Evolutionary conservation across 2,113 vertebrate genomes (phyloP), one percentile per base, ranked within the genome.

Genomic region (Morone chrysops): DNA sequence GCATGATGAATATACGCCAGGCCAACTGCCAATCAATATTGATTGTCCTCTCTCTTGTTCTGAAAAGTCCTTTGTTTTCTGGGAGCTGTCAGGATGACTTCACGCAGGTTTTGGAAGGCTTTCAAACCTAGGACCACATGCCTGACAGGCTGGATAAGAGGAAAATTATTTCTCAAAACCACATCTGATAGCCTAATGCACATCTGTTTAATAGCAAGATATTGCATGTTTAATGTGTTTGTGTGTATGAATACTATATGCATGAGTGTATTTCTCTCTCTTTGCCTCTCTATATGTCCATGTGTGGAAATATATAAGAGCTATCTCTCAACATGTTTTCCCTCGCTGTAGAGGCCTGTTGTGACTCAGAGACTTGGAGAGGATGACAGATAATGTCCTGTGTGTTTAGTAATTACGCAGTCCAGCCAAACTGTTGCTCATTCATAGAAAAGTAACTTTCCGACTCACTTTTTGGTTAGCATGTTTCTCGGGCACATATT

Each of bases 381-480:
- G 60, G 59, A 62, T 78, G 75, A 72, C 25, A 14, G 57, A 90
- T 70, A 13, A 56, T 88, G 80, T 87, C 47, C 71, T 75, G 67
- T 86, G 75, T 86, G 63, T 92, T 87, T 60, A 77, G 69, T 76
- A 72, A 84, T 89, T 78, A 76, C 36, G 25, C 76, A 70, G 80
- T 89, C 83, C 63, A 70, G 75, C 69, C 71, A 56, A 78, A 78
- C 62, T 83, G 68, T 80, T 72, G 60, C 82, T 92, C 90, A 91
- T 93, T 94, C 91, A 92, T 65, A 88, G 67, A 90, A 87, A 91
- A 78, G 51, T 41, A 66, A 17, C 84, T 89, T 66, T 89, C 85
- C 20, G 60, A 87, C 84, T 57, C 59, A 84, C 45, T 84, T 87
- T 68, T 83, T 80, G 81, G 65, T 86, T 78, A 10, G 59, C 51